phyloP scores from a whole-genome alignment of 2,888 invertebrate genomes.

The Caenorhabditis virilis region DNA sequence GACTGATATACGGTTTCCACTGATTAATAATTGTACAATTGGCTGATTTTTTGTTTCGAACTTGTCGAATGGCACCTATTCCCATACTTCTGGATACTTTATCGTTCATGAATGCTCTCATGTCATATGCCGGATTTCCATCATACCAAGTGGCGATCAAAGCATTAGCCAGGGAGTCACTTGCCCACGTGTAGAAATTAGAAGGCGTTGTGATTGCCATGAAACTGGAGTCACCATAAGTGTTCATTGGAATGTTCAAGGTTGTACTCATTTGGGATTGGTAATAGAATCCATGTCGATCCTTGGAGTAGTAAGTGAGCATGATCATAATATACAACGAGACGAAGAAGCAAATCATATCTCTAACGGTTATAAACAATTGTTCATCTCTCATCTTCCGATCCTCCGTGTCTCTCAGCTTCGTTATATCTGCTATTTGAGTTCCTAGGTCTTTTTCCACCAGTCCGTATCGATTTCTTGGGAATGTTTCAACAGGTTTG shows the following conservation, averaged over 20 bases:
- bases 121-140: slow-evolving; percentile 70
- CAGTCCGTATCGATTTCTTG: slow-evolving; percentile 26
- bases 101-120: slow-evolving; percentile 72
- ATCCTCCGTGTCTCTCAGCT: slow-evolving; percentile 36
- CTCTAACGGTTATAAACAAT: slow-evolving; percentile 44
- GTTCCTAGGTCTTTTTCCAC: slow-evolving; percentile 33
- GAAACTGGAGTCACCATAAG: slow-evolving; percentile 37
- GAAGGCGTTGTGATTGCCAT: slow-evolving; percentile 38
- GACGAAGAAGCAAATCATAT: slow-evolving; percentile 44
- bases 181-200: slow-evolving; percentile 52
- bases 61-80: slow-evolving; percentile 72
- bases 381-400: slow-evolving; percentile 49
- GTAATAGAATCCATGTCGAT: slow-evolving; percentile 48
- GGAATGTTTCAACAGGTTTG: slow-evolving; percentile 26
- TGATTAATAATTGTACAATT: slow-evolving; percentile 29
- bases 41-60: slow-evolving; percentile 67
- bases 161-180: slow-evolving; percentile 55
- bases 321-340: slow-evolving; percentile 49
- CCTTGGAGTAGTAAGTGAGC: slow-evolving; percentile 48
- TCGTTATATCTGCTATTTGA: slow-evolving; percentile 40
- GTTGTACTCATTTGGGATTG: slow-evolving; percentile 33
- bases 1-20: slow-evolving; percentile 24
- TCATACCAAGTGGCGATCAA: slow-evolving; percentile 72
- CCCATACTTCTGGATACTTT: slow-evolving; percentile 72
- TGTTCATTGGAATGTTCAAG: slow-evolving; percentile 14